These are phyloP conservation scores for Xenotilapia caudafasciata DNA, from an alignment of 2,113 vertebrate species.

Conservation along the genomic window DNA sequence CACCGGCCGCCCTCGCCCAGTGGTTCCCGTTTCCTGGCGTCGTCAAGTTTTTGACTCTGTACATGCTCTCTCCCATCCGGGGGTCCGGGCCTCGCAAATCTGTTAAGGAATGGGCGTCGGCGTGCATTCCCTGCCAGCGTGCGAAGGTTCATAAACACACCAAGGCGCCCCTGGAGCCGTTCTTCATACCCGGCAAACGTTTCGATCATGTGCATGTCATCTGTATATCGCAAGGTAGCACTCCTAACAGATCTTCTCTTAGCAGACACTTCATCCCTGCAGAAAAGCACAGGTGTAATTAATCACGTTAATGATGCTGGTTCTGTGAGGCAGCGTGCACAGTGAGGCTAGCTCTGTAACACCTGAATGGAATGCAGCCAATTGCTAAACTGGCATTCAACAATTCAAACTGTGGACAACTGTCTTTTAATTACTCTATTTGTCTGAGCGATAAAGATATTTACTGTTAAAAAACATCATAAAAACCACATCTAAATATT, in stretches of 20 bases:
- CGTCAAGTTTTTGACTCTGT: too few species aligned
- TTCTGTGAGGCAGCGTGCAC: not conserved
- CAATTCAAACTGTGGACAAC: not conserved
- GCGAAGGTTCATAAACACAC: too few species aligned
- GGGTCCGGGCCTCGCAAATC: too few species aligned
- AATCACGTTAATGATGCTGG: not conserved
- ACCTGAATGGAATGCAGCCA: not conserved
- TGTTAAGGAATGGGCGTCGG: too few species aligned
- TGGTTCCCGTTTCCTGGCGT: too few species aligned
- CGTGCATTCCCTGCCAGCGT: too few species aligned
- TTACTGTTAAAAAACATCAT: not conserved
- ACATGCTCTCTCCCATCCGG: too few species aligned
- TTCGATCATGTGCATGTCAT: too few species aligned
- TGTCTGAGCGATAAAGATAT: not conserved
- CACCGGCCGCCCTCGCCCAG: too few species aligned
- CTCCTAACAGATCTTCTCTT: not conserved
- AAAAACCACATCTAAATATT: not conserved
- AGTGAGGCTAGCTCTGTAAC: not conserved
- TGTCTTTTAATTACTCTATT: not conserved
- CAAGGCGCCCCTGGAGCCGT: too few species aligned
- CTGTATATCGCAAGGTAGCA: not conserved
- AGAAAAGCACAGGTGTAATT: slow-evolving; percentile 7
- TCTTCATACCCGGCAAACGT: too few species aligned
- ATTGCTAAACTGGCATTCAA: not conserved
- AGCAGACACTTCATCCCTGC: not conserved